Conservation (phyloP, 2,888 invertebrate genomes). For the Coelogynopora nodosa region DNA sequence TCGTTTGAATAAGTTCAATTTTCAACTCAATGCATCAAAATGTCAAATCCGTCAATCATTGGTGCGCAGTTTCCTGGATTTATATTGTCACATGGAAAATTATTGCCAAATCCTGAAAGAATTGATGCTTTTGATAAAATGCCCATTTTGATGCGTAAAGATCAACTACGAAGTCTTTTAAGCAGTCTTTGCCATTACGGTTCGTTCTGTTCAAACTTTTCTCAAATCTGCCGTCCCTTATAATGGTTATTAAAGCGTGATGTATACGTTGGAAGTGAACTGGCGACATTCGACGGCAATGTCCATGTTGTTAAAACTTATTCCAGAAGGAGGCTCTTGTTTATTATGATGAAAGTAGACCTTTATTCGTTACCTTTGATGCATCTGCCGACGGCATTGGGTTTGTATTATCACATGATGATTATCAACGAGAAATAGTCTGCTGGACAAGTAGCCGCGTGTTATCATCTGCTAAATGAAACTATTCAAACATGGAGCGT, state of each 20-base stretch:
- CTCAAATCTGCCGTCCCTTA: not conserved
- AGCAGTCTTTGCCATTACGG: conserved; percentile 48
- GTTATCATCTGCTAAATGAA: not conserved
- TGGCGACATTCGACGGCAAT: not conserved
- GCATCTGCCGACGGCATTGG: not conserved
- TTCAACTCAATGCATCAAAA: conserved; percentile 37
- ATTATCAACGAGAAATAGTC: not conserved
- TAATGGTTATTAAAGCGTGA: not conserved
- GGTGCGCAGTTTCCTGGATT: conserved; percentile 39
- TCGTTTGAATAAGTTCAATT: conserved; percentile 1
- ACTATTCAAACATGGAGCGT: not conserved
- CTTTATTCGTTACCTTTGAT: not conserved
- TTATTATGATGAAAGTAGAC: not conserved
- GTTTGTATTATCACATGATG: not conserved
- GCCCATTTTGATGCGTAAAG: conserved; percentile 9
- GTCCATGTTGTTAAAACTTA: not conserved
- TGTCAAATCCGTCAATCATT: conserved; percentile 20
- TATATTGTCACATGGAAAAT: conserved; percentile 21
- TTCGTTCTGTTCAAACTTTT: conserved; percentile 42
- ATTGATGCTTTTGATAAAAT: conserved; percentile 14
- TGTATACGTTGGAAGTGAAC: not conserved
- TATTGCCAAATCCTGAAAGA: conserved; percentile 36
- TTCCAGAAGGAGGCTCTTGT: not conserved
- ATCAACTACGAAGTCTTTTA: conserved; percentile 43
- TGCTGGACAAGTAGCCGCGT: not conserved